Evolutionary conservation across 2,888 invertebrate species (phyloP), one percentile per base, ranked within the genome.

Genomic region (Pharmacophagus antenor): DNA sequence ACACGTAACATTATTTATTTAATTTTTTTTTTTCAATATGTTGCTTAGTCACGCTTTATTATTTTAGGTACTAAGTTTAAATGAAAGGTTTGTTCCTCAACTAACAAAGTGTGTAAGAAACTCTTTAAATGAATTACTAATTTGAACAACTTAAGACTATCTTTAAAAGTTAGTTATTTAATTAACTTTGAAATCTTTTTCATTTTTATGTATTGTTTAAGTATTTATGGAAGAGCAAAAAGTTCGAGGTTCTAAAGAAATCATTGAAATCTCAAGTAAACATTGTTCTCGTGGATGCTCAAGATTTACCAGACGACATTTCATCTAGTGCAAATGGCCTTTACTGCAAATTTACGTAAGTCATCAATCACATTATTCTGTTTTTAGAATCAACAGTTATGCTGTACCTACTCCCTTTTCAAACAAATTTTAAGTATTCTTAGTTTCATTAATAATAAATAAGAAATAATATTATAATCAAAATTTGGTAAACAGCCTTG

Each of bases 301-400:
- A 82, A 69, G 83, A 88, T 69, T 74, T 85, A 58, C 89, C 82
- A 20, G 80, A 83, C 42, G 77, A 76, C 49, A 77, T 85, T 25
- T 65, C 70, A 1, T 79, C 71, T n/a, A 79, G 75, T 41, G 64
- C 78, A 44, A 85, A 80, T 65, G 80, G 78, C 54, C 72, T 90
- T 10, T 89, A 88, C 71, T 89, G 89, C 74, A 90, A 89, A 76
- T 86, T 89, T 67, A 86, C 78, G 89, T 88, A 67, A 80, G 84
- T 50, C 2, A 50, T 50, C 20, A 21, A 18, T 50, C 37, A 4
- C 4, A 37, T 37, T 37, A n/a, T n/a, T n/a, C n/a, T n/a, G n/a
- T n/a, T n/a, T n/a, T n/a, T n/a, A n/a, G n/a, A n/a, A n/a, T n/a
- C n/a, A n/a, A n/a, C n/a, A n/a, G n/a, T n/a, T n/a, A n/a, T n/a